Evolutionary conservation across 1,140 invertebrate genomes (phyloP), one percentile per base, ranked within the genome.

Genomic region (Drosophila persimilis): DNA sequence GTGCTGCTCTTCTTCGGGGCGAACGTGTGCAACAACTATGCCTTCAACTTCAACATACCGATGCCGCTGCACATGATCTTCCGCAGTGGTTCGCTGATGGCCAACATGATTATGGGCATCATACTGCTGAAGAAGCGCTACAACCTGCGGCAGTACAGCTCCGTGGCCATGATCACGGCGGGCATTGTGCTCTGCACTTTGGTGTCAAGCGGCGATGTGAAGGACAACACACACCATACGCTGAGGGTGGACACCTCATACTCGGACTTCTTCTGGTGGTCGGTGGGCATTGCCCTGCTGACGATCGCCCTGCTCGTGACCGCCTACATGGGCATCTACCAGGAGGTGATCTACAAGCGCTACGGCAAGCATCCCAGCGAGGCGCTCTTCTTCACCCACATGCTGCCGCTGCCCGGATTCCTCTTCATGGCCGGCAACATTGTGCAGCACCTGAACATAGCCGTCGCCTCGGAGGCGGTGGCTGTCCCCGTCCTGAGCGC

Each of bases 41-140:
- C 98, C 0, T 97, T 99, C 80, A 95, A 96, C 90, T 99, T 98
- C 86, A 98, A 99, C 89, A 98, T 99, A 88, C 96, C 98, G 0
- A 98, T 99, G 95, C 98, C 99, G 8, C 92, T 99, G 5, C 98
- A 99, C 91, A 99, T 99, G 96, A 99, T 99, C 90, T 99, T 99
- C 91, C 94, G 98, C 93, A 95, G 98, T 41, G 98, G 98, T 6
- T 99, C 98, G 35, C 92, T 99, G 22, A 97, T 99, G 92, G 97
- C 98, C 0, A 99, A 98, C 92, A 97, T 99, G 95, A 94, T 99
- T 47, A 96, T 99, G 95, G 97, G 98, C 47, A 96, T 98, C 15
- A 93, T 98, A 67, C 95, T 99, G 60, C 91, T 99, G 15, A 97
- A 97, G 78, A 97, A 96, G 90, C 93, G 93, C 72, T 99, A 99